Base-by-base conservation (phyloP, 2,113 vertebrate species). In the Pseudorhombus dupliciocellatus region DNA sequence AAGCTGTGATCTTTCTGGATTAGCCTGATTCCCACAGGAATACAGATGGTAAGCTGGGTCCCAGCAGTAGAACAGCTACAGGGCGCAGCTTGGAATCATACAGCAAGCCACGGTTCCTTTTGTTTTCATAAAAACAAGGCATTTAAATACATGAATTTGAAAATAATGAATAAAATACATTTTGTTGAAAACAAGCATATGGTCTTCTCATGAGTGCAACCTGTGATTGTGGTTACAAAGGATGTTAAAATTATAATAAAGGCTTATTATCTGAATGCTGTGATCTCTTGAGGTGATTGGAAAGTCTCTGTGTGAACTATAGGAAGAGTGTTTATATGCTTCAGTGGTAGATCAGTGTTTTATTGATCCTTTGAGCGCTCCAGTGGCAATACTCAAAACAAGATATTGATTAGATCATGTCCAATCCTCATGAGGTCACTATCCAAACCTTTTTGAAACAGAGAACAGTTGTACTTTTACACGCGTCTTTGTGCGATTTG, bases 1-100 rank as follows among this genome's bases (percentile, higher is more conserved):
- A 73, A 64, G 66, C 31, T 58, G 52, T 53, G 46, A 75, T 62
- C 75, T 48, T 28, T 26, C 21, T 24, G 86, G 81, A 82, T 89
- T 83, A 85, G 75, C 63, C 71, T 48, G 73, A 83, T 87, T 90
- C 87, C 87, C 87, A 82, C 50, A 83, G 82, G 77, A 78, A 61
- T 75, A 83, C 37, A 59, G 48, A 40, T 83, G 72, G 26, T 4
- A 54, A 81, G 64, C 77, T 14, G 31, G 52, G 51, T 44, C 69
- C 67, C 79, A 66, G 46, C 54, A 67, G 65, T n/a, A 48, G 52
- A 53, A 71, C 60, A 66, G 53, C 69, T 60, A 34, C 74, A 79
- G 42, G 37, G 24, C 52, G 70, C 66, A 63, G 57, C 73, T 63
- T 51, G 31, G 42, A 40, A 5, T 62, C 24, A 24, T 25, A 50